Conservation (phyloP, 2,797 vertebrate species). For the Acridotheres tristis region DNA sequence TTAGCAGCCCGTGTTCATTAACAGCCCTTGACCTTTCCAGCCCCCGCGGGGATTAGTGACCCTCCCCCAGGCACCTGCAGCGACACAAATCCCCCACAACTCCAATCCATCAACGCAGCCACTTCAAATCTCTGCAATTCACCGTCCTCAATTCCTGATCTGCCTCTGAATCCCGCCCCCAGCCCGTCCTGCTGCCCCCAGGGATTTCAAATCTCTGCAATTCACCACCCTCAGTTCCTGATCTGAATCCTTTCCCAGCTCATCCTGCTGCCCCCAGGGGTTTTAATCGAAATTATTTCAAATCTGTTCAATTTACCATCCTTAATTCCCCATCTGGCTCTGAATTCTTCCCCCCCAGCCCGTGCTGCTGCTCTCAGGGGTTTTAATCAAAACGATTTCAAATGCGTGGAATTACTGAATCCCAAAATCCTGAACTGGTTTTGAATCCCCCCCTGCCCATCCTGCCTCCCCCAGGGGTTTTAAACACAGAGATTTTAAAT, state of each 20-base stretch:
- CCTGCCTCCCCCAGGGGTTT: neutral
- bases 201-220: neutral
- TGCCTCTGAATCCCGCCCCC: neutral
- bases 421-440: neutral
- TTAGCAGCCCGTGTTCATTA: neutral
- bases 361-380: too few relatives aligned
- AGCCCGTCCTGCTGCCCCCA: fast-evolving
- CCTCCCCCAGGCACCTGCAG: neutral
- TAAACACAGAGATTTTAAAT: too few relatives aligned
- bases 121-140: neutral
- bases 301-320: too few relatives aligned
- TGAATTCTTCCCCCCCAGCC: too few relatives aligned
- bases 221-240: neutral
- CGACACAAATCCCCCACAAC: neutral
- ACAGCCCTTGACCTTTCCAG: neutral
- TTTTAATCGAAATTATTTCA: too few relatives aligned
- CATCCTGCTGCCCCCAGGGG: too few relatives aligned
- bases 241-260: too few relatives aligned
- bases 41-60: neutral
- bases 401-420: neutral
- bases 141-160: fast-evolving
- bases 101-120: fast-evolving
- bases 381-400: too few relatives aligned
- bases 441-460: neutral
- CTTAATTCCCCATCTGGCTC: too few relatives aligned